Evolutionary conservation across 1,140 invertebrate genomes (phyloP).

Genomic region (Euura lappo): DNA sequence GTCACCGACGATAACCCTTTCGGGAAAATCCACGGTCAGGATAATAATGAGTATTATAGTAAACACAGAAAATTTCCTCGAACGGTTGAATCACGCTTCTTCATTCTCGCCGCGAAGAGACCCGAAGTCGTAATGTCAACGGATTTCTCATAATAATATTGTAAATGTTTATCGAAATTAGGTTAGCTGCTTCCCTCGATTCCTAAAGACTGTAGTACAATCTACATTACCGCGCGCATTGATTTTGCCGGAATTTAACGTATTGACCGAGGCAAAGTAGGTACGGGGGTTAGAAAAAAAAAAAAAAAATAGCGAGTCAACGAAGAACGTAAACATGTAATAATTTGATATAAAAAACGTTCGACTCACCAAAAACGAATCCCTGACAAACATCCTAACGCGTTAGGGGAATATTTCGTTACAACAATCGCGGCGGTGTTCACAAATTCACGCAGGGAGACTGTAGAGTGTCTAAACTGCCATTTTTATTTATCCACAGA

Average conservation of each 20-base stretch:
- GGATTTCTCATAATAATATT: too few relatives aligned
- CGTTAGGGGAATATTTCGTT: constrained; percentile 10
- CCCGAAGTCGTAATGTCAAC: too few relatives aligned
- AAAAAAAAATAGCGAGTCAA: background rate
- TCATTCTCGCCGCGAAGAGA: too few relatives aligned
- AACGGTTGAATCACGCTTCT: too few relatives aligned
- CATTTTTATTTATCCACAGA: constrained; percentile 31
- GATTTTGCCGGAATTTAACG: background rate
- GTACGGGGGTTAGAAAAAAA: background rate
- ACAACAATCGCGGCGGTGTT: too few relatives aligned
- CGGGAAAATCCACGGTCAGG: too few relatives aligned
- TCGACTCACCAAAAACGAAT: constrained; percentile 31
- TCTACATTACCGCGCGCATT: background rate
- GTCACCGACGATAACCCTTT: too few relatives aligned
- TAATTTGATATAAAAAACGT: too few relatives aligned
- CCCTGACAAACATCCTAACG: constrained; percentile 29
- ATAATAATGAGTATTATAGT: too few relatives aligned
- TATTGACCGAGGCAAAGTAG: background rate
- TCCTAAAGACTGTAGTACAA: background rate
- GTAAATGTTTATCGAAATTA: constrained; percentile 24
- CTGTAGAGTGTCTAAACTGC: constrained; percentile 33
- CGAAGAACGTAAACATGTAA: too few relatives aligned
- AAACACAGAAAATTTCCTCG: too few relatives aligned
- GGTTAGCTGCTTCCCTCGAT: constrained; percentile 23
- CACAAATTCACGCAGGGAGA: too few relatives aligned